Percentiles rank a stretch among this genome's conserved stretches.
Evolutionary conservation across 2,797 vertebrate genomes (phyloP).

Genomic region (Anabas testudineus): DNA sequence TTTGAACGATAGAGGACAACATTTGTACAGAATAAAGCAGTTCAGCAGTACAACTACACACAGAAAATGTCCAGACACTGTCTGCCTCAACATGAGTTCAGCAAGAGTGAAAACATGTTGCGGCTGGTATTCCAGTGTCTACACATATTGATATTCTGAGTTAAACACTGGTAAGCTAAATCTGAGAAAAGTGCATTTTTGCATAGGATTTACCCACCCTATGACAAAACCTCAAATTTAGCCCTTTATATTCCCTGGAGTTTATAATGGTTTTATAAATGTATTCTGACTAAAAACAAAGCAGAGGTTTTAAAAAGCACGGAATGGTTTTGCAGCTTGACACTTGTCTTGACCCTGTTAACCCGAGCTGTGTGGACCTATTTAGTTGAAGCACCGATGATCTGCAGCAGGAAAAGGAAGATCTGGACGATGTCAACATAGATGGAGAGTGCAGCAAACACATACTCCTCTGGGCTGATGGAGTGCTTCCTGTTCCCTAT

Average conservation of each 20-base stretch:
- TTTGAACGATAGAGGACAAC: neutral
- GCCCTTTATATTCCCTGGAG: conserved; percentile 39
- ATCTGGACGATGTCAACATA: conserved; percentile 96
- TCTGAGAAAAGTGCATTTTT: conserved; percentile 53
- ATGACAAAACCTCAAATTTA: conserved; percentile 38
- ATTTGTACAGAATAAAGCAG: neutral
- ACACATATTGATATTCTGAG: conserved; percentile 6
- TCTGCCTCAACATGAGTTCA: conserved; percentile 5
- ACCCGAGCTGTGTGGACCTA: conserved; percentile 33
- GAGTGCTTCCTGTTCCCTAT: conserved; percentile 95
- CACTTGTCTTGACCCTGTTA: neutral
- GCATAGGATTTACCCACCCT: conserved; percentile 16
- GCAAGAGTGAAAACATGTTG: conserved; percentile 26
- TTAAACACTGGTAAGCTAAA: conserved; percentile 20
- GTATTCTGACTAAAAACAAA: conserved; percentile 15
- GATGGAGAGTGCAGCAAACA: conserved; percentile 92
- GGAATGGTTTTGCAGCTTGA: conserved; percentile 9
- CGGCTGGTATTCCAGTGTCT: conserved; percentile 24
- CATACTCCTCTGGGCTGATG: conserved; percentile 93
- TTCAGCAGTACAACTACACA: conserved; percentile 26
- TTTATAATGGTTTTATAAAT: conserved; percentile 15
- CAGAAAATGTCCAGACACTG: conserved; percentile 22
- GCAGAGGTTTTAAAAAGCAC: neutral
- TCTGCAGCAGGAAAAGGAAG: conserved; percentile 93
- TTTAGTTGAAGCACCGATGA: conserved; percentile 84